Evolutionary conservation across 2,113 vertebrate species (phyloP), one percentile per base, ranked within the genome.

Genomic region (Eolophus roseicapilla): DNA sequence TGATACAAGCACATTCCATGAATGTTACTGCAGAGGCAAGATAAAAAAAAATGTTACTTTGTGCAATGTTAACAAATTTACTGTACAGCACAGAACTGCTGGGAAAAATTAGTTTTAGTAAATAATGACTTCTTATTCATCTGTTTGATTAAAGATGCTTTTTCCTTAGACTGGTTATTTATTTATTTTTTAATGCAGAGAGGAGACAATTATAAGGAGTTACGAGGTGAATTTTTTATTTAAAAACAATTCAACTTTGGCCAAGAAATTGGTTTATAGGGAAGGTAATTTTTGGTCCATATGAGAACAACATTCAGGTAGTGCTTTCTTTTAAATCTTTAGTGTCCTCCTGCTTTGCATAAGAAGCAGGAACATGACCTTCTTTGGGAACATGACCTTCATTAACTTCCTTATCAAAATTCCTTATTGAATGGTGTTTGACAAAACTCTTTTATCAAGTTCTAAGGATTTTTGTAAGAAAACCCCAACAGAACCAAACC

Each of bases 401-500:
- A 47, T 84, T 82, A 68, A 24, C 39, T 57, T 82, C 16, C n/a
- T 85, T 80, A 69, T 9, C 0, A 4, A 88, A 90, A 46, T 47
- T 16, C 7, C 49, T 67, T 50, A 52, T 4, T 0, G 5, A 63
- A 11, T 9, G 5, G 3, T 33, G 14, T 60, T 88, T 90, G 43
- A 44, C 8, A 55, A 75, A 87, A 62, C 8, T 46, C 6, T 70
- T 62, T 82, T 47, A 7, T 52, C 18, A 77, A 41, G 4, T 49
- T 67, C 23, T 7, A 55, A 44, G 9, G 3, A n/a, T 71, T 70
- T 70, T 47, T 60, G 3, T 39, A 10, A 9, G 24, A 11, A 80
- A 35, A 0, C 0, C 19, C 9, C 11, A 20, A 8, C 10, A 65
- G 25, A 47, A 59, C 1, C 11, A 50, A 80, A 57, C 4, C 5